These are phyloP conservation scores for Seriola quinqueradiata DNA, from an alignment of 2,113 vertebrate species.

Conservation along the genomic window DNA sequence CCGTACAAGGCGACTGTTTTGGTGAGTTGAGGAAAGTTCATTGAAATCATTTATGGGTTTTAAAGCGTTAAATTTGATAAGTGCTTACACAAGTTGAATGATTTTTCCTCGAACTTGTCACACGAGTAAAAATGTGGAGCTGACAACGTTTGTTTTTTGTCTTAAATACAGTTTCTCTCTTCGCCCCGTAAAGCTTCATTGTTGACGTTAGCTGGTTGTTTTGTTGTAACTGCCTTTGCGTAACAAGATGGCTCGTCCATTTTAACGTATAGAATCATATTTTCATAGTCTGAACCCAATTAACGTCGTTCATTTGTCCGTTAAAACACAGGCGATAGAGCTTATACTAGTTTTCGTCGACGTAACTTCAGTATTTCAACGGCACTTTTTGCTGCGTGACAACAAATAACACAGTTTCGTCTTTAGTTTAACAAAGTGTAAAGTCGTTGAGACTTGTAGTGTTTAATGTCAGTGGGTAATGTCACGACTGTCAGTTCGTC, in stretches of 20 bases:
- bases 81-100: background rate
- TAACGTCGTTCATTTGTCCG: fast-evolving
- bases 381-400: constrained; percentile 36
- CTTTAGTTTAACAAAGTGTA: background rate
- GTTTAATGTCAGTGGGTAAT: background rate
- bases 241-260: constrained; percentile 29
- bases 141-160: constrained; percentile 52
- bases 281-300: background rate
- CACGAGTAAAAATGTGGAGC: background rate
- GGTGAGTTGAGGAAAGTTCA: constrained; percentile 80
- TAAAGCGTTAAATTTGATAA: constrained; percentile 21
- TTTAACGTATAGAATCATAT: background rate
- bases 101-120: background rate
- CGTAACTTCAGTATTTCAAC: constrained; percentile 17
- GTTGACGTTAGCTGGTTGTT: constrained; percentile 73
- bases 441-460: fast-evolving
- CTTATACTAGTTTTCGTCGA: constrained; percentile 31
- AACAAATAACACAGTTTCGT: constrained; percentile 8
- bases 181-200: constrained; percentile 65
- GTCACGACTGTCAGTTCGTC: fast-evolving
- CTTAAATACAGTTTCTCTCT: constrained; percentile 32
- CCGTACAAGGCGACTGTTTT: constrained; percentile 77
- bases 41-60: constrained; percentile 64
- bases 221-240: constrained; percentile 63
- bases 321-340: fast-evolving